Base-by-base conservation (phyloP, 2,888 invertebrate species). In the Apodemia hepburni region DNA sequence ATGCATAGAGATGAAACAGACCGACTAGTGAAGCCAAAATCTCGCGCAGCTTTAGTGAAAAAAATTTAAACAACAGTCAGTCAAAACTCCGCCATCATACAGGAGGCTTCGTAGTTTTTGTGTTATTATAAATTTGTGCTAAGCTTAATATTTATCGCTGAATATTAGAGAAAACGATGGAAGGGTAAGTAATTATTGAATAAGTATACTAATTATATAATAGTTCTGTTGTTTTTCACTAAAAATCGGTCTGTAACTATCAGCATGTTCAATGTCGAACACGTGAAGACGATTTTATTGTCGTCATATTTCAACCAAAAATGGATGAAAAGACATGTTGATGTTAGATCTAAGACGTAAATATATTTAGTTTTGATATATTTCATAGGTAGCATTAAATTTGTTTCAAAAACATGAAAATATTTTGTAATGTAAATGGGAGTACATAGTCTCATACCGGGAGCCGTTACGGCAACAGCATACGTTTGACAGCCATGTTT, bases 381-480 rank as follows among this genome's bases (percentile, higher is more conserved):
- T 61, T 61, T 61, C 11, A 29, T 57, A 57, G 57, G 57, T 57
- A 29, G 57, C 22, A 57, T 60, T 60, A 49, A 33, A 60, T 60
- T 60, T 60, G 49, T 60, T 60, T 60, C 49, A 33, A 60, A 60
- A 61, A 61, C 61, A 61, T 61, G 57, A 61, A 61, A 61, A 61
- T 57, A 33, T 61, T n/a, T n/a, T n/a, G n/a, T n/a, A n/a, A n/a
- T n/a, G n/a, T n/a, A 61, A 58, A 61, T 61, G 61, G 58, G 61
- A 61, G 61, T 57, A 61, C 61, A 33, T 61, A 61, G 61, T 54
- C 27, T 61, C 51, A 61, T 51, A 61, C 60, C n/a, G n/a, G n/a
- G n/a, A n/a, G n/a, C n/a, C n/a, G 61, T 33, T 51, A 61, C 61
- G 61, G 51, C 51, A 61, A 61, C 61, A 61, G 61, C 61, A 61